Percentiles rank a stretch among this genome's conserved stretches.
Evolutionary conservation across 2,888 invertebrate genomes (phyloP).

Genomic region (Strigamia maritima): DNA sequence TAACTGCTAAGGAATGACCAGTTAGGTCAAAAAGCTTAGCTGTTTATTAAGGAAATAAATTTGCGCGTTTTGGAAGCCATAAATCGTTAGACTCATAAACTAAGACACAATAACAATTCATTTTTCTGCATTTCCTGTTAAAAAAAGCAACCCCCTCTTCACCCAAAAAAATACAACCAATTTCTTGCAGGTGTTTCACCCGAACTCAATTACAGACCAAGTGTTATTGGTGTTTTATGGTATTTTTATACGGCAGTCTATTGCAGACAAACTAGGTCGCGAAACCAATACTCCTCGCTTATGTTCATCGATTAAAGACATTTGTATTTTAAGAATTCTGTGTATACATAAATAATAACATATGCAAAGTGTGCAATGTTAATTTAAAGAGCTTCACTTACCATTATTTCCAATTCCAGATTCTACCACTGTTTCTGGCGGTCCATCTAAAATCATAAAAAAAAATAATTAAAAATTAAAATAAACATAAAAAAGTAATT

Average conservation of each 20-base stretch:
- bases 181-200: slow-evolving; percentile 9
- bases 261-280: background rate
- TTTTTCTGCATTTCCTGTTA: background rate
- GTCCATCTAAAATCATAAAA: background rate
- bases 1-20: too few species aligned
- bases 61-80: too few species aligned
- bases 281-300: background rate
- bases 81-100: too few species aligned
- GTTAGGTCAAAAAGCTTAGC: too few species aligned
- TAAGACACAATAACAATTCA: too few species aligned
- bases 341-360: too few species aligned
- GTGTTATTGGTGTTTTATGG: background rate
- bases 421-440: background rate
- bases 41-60: too few species aligned
- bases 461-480: background rate
- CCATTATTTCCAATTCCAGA: background rate
- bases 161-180: background rate
- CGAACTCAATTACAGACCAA: background rate
- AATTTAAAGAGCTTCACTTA: background rate
- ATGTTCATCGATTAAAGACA: background rate
- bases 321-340: too few species aligned
- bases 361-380: background rate
- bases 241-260: background rate
- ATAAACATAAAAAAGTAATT: background rate
- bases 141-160: too few species aligned